Base-by-base conservation (phyloP, 2,888 invertebrate species). In the Cinara cedri region DNA sequence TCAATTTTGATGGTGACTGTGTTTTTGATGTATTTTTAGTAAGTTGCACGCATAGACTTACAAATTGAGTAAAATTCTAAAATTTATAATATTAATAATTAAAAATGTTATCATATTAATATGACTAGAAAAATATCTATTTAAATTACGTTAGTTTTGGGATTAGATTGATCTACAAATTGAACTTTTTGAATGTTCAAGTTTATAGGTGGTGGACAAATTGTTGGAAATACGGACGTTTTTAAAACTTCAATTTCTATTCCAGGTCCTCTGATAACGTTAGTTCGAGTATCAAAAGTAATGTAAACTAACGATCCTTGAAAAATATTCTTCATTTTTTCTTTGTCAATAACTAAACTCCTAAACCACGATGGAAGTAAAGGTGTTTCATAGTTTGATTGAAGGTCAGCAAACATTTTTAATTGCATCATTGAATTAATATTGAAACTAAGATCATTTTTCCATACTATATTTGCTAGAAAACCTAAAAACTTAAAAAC, bases 361-460 rank as follows among this genome's bases (percentile, higher is more conserved):
- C 81, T 72, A 46, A 82, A 78, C 62, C 66, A 72, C 6, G 62
- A 72, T 34, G 81, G 81, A 13, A 82, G 78, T 13, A 82, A 60
- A 49, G 81, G 72, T n/a, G 49, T 65, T 10, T 62, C 62, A 1
- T 63, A 24, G 8, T 24, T 14, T n/a, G 51, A 62, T 24, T 74
- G 72, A 44, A 81, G 26, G 51, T 82, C 81, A 24, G 63, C 66
- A 68, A 82, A 81, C 74, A 82, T 76, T 81, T 81, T 82, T 24
- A 82, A 66, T 10, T 82, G 81, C 54, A 81, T 68, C 42, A 82
- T 81, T 24, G 81, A 51, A 42, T 81, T 80, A 4, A 82, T 57
- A 51, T 82, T 71, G 11, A 65, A 19, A 21, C 80, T 44, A 16
- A 82, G 55, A 80, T 81, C 75, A 13, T 81, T 63, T 24, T 80